These are phyloP conservation scores for Pristionchus exspectatus DNA, from an alignment of 2,888 invertebrate species.

Conservation along the genomic window DNA sequence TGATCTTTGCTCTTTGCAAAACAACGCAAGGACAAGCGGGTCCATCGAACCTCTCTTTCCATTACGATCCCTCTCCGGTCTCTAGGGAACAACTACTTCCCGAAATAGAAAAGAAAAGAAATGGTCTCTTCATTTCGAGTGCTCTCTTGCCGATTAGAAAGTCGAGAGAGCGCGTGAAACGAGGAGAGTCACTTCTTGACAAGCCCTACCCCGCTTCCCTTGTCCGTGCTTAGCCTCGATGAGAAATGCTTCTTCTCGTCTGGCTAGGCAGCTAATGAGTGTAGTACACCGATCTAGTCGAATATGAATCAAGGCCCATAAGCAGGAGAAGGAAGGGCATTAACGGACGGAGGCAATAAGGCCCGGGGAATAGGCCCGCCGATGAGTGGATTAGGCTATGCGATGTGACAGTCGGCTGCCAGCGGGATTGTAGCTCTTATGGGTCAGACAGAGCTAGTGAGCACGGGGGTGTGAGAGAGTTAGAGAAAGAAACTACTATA, in stretches of 20 bases:
- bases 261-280: background rate
- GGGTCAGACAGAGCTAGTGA: background rate
- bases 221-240: background rate
- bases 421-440: background rate
- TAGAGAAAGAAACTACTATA: background rate
- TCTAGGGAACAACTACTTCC: background rate
- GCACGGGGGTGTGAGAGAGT: background rate
- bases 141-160: background rate
- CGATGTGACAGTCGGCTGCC: constrained; percentile 35
- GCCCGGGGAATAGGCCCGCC: background rate
- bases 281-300: background rate
- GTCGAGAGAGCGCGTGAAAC: too few relatives aligned
- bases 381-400: constrained; percentile 23
- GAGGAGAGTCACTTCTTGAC: too few relatives aligned
- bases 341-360: too few relatives aligned
- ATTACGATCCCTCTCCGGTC: background rate
- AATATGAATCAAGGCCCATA: background rate
- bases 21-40: background rate
- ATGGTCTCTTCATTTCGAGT: background rate
- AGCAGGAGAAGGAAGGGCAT: background rate
- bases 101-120: too few relatives aligned
- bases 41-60: background rate
- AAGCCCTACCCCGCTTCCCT: background rate
- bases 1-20: background rate
- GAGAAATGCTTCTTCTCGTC: background rate